Percentiles rank a stretch among this genome's conserved stretches.
phyloP scores from a whole-genome alignment of 1,140 invertebrate species.

The Nasonia vitripennis region DNA sequence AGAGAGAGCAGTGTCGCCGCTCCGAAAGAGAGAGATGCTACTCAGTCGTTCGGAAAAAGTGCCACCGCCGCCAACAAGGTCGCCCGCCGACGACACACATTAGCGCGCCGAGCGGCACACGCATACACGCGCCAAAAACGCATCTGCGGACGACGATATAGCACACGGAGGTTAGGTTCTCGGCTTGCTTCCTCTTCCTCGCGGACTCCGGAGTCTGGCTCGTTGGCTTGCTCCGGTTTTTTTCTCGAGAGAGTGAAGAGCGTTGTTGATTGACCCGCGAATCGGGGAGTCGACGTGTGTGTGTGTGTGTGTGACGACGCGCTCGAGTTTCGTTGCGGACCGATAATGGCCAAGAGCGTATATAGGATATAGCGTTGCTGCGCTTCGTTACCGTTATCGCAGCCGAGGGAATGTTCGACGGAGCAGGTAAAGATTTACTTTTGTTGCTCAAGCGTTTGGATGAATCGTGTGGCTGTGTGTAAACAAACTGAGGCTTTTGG shows the following conservation, averaged over 20 bases:
- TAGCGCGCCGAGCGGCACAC: constrained; percentile 10
- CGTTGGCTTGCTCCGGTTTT: background rate
- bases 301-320: background rate
- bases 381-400: constrained; percentile 37
- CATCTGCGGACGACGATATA: constrained; percentile 13
- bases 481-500: background rate
- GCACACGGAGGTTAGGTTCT: constrained; percentile 23
- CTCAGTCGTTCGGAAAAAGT: constrained; percentile 34
- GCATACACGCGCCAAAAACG: constrained; percentile 18
- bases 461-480: background rate
- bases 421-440: background rate
- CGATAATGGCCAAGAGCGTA: constrained; percentile 34
- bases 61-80: constrained; percentile 47
- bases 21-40: constrained; percentile 2
- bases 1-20: background rate
- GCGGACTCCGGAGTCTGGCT: background rate
- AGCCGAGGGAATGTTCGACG: background rate
- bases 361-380: background rate
- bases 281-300: background rate
- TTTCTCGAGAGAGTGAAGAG: background rate
- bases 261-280: background rate
- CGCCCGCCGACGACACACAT: constrained; percentile 28
- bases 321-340: background rate
- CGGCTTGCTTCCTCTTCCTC: background rate
- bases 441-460: too few relatives aligned